These are phyloP conservation scores for Microplitis mediator DNA, from an alignment of 1,140 invertebrate genomes.

Conservation along the genomic window DNA sequence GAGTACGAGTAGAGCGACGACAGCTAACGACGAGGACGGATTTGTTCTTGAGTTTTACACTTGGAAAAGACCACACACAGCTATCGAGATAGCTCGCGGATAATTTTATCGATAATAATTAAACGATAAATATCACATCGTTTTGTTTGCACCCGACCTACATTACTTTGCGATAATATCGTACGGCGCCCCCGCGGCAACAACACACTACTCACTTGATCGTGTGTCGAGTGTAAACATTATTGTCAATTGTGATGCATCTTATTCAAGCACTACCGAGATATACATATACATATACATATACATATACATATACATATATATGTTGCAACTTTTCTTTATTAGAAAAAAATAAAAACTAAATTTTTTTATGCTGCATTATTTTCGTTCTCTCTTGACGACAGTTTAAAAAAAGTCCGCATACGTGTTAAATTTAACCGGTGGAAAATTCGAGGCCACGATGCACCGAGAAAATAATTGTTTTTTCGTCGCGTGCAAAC, in stretches of 20 bases:
- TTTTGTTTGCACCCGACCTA: constrained; percentile 50
- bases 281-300: too few relatives aligned
- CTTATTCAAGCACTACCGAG: constrained; percentile 5
- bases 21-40: not conserved
- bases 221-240: not conserved
- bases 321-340: too few relatives aligned
- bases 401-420: not conserved
- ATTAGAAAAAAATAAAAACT: not conserved
- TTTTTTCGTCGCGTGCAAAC: constrained; percentile 3
- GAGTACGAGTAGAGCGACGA: too few relatives aligned
- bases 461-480: constrained; percentile 12
- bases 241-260: constrained; percentile 24
- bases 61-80: not conserved
- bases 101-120: constrained; percentile 53
- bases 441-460: constrained; percentile 12
- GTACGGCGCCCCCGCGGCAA: constrained; percentile 25
- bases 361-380: not conserved
- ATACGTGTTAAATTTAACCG: constrained; percentile 11
- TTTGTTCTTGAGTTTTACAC: not conserved
- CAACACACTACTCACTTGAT: not conserved
- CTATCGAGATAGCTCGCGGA: constrained; percentile 41
- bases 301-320: too few relatives aligned
- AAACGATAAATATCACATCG: constrained; percentile 44
- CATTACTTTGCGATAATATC: constrained; percentile 52
- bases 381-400: not conserved